These are phyloP conservation scores for Conops quadrifasciatus DNA, from an alignment of 2,888 invertebrate genomes.

Conservation along the genomic window DNA sequence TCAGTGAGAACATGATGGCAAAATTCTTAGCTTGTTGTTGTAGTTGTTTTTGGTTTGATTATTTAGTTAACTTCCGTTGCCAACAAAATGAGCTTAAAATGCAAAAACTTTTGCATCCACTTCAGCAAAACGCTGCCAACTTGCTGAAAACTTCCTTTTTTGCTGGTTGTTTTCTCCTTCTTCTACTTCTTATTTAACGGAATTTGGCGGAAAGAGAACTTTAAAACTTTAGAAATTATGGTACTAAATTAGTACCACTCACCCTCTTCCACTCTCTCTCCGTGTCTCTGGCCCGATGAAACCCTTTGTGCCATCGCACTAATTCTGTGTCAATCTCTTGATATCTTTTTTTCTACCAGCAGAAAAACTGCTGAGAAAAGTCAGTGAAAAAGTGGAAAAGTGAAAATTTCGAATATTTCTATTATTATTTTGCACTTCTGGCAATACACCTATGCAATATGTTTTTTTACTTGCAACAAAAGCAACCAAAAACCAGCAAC, in stretches of 20 bases:
- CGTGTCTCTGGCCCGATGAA: background rate
- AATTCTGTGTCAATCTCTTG: background rate
- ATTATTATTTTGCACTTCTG: constrained; percentile 30
- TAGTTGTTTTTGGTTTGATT: constrained; percentile 19
- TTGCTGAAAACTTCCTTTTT: background rate
- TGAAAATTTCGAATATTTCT: background rate
- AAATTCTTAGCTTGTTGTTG: constrained; percentile 2
- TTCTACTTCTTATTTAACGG: background rate
- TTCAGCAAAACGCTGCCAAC: background rate
- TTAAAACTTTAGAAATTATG: background rate
- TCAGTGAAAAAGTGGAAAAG: background rate
- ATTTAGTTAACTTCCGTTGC: constrained; percentile 27
- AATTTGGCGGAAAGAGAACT: constrained; percentile 24
- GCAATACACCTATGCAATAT: constrained; percentile 30
- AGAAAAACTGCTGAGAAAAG: background rate
- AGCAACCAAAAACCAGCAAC: background rate
- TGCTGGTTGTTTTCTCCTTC: background rate
- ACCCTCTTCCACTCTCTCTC: background rate
- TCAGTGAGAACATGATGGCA: no score
- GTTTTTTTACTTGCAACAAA: constrained; percentile 1
- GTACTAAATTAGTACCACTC: background rate
- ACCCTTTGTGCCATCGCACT: background rate
- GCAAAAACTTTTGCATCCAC: constrained; percentile 26
- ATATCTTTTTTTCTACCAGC: background rate
- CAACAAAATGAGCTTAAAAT: constrained; percentile 30